Conservation (phyloP, 2,797 vertebrate genomes). For the Helostoma temminkii region DNA sequence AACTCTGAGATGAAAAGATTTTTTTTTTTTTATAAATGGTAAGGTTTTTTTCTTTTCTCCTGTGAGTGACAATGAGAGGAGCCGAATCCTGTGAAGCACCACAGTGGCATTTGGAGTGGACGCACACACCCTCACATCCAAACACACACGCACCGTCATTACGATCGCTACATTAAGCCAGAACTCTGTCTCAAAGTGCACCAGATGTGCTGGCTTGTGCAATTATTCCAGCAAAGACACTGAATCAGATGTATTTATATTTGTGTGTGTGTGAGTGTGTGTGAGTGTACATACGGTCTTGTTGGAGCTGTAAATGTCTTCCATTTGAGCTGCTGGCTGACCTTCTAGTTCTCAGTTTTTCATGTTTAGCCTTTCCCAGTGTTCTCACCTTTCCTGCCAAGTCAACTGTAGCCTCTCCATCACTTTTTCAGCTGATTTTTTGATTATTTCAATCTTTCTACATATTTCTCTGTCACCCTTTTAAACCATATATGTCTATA, state of each 20-base stretch:
- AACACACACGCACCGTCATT: constrained; percentile 72
- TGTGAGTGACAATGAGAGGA: constrained; percentile 61
- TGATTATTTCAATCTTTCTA: constrained; percentile 6
- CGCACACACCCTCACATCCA: constrained; percentile 38
- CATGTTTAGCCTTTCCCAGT: constrained; percentile 73
- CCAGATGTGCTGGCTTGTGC: constrained; percentile 84
- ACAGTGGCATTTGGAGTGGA: constrained; percentile 83
- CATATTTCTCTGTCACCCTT: neutral
- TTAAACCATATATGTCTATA: no score
- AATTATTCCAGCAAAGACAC: constrained; percentile 85
- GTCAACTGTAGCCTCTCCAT: constrained; percentile 44
- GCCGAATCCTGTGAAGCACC: constrained; percentile 72
- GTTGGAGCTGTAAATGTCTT: constrained; percentile 85
- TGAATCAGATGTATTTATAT: constrained; percentile 78
- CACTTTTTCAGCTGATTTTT: constrained; percentile 3
- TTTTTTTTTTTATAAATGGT: constrained; percentile 16
- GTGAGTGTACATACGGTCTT: constrained; percentile 72
- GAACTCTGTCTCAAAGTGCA: constrained; percentile 86
- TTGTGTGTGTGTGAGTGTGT: constrained; percentile 43
- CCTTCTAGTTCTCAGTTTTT: constrained; percentile 80
- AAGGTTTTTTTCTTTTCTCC: constrained; percentile 33
- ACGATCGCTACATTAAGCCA: constrained; percentile 79
- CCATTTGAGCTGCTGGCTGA: constrained; percentile 85
- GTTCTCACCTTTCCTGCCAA: constrained; percentile 75
- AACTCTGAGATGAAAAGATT: neutral